These are phyloP conservation scores for Lampris megalopsis DNA, from an alignment of 2,113 vertebrate genomes.

Conservation along the genomic window DNA sequence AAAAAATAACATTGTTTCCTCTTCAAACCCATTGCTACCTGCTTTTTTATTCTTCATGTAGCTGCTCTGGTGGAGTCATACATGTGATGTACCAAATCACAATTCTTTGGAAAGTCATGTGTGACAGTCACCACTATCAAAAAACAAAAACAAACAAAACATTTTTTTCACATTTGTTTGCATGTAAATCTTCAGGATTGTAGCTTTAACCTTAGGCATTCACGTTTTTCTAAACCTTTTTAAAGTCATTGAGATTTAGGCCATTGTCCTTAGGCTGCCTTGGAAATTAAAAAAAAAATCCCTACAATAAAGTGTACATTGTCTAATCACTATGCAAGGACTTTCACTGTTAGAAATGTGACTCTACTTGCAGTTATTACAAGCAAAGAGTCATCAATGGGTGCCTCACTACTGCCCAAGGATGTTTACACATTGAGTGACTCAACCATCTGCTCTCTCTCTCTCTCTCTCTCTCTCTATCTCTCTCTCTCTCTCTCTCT, in stretches of 20 bases:
- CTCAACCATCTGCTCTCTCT: slow-evolving; percentile 57
- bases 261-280: slow-evolving; percentile 14
- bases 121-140: too few species aligned
- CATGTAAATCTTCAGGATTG: too few species aligned
- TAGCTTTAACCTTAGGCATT: too few species aligned
- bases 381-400: slow-evolving; percentile 64
- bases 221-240: too few species aligned
- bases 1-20: too few species aligned
- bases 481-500: neutral
- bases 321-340: slow-evolving; percentile 48
- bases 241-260: slow-evolving; percentile 3
- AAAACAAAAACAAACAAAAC: too few species aligned
- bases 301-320: slow-evolving; percentile 17
- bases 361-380: slow-evolving; percentile 57
- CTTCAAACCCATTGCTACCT: too few species aligned
- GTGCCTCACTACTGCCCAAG: slow-evolving; percentile 51
- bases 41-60: too few species aligned
- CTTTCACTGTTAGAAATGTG: slow-evolving; percentile 56
- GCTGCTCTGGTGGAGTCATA: too few species aligned
- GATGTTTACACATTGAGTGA: slow-evolving; percentile 66
- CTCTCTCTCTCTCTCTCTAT: neutral
- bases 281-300: slow-evolving; percentile 1
- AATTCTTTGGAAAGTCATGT: too few species aligned
- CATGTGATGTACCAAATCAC: too few species aligned
- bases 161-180: too few species aligned